Base-by-base conservation (phyloP, 1,140 invertebrate species). In the Papilio dardanus region DNA sequence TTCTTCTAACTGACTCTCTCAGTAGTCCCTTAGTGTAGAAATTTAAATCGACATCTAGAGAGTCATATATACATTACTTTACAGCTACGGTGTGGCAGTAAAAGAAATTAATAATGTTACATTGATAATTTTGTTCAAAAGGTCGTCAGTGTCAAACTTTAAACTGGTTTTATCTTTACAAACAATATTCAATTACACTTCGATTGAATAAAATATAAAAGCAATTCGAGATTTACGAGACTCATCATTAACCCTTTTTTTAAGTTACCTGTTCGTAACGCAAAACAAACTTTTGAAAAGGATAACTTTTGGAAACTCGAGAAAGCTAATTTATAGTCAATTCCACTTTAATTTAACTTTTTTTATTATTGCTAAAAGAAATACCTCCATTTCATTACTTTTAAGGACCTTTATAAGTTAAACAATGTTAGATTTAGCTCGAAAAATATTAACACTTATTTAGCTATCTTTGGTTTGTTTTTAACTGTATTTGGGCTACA, bases 71-170 rank as follows among this genome's bases (percentile, higher is more conserved):
- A n/a, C n/a, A n/a, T n/a, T n/a, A n/a, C n/a, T n/a, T n/a, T n/a
- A n/a, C n/a, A n/a, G n/a, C n/a, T n/a, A n/a, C n/a, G n/a, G n/a
- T n/a, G n/a, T n/a, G n/a, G n/a, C n/a, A n/a, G n/a, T n/a, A n/a
- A n/a, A 79, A 85, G 86, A 83, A 91, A 90, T 90, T 90, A 89
- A 88, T 86, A 81, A 79, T 88, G 80, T 83, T 88, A 90, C 88
- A 88, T 82, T 89, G 88, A 92, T 86, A 30, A 69, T 42, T 69
- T 16, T 10, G 24, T 28, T 28, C 5, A 35, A 21, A 69, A 42
- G 8, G 3, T 16, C 31, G 19, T 69, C 19, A 10, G 46, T 50
- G 4, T 50, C 19, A 19, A 7, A 19, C 46, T 19, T 24, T 30
- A 30, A 28, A 62, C 10, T 10, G 12, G 4, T 62, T 62, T 28